phyloP scores from a whole-genome alignment of 2,888 invertebrate species.

The Gandaritis pyraliata region DNA sequence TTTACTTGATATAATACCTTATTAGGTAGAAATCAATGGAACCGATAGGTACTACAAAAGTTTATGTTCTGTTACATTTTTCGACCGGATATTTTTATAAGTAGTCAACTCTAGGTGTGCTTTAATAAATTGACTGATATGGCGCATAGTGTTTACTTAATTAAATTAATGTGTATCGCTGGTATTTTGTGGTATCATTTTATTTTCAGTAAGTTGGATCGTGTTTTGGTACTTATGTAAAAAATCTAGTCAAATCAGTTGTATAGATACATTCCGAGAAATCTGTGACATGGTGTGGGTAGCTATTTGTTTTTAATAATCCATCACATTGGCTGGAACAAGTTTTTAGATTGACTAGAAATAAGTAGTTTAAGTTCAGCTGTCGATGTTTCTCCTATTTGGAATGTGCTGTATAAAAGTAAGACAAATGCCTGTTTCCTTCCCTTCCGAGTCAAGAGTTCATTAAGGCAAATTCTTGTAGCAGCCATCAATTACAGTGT shows the following conservation, averaged over 20 bases:
- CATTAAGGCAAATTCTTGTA: conserved; percentile 48
- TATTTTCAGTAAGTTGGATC: conserved; percentile 11
- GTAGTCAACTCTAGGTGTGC: conserved; percentile 27
- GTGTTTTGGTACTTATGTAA: background rate
- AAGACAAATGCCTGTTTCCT: conserved; percentile 8
- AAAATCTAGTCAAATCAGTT: too few relatives aligned
- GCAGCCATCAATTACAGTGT: conserved; percentile 61
- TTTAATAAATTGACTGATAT: conserved; percentile 48
- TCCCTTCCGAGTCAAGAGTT: conserved; percentile 30
- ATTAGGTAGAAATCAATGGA: too few relatives aligned
- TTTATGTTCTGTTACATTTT: background rate
- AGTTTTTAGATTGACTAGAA: too few relatives aligned
- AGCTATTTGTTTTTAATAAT: too few relatives aligned
- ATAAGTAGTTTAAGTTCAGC: background rate
- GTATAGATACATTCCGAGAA: too few relatives aligned
- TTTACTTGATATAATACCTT: too few relatives aligned
- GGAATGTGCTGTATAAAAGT: conserved; percentile 3
- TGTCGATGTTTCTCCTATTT: background rate
- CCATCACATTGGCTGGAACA: too few relatives aligned
- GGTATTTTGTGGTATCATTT: conserved; percentile 33
- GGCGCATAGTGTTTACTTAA: conserved; percentile 42
- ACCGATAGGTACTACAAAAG: too few relatives aligned
- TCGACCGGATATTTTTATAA: background rate
- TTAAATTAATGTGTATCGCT: conserved; percentile 43
- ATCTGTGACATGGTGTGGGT: too few relatives aligned